Evolutionary conservation across 2,113 vertebrate species (phyloP).

Genomic region (Mormyrus lacerda): DNA sequence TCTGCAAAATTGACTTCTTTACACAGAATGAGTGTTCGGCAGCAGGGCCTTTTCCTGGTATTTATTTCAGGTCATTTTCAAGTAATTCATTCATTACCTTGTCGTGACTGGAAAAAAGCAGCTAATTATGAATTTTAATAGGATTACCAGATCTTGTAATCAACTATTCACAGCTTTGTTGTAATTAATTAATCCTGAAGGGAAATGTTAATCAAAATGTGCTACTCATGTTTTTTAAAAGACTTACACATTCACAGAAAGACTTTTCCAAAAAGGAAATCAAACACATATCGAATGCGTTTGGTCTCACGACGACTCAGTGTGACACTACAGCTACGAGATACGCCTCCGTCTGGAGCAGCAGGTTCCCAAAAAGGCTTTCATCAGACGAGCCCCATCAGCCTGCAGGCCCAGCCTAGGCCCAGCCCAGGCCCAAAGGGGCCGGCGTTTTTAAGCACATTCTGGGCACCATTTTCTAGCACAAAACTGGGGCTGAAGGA

Average conservation of each 20-base stretch:
- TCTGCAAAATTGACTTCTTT: not conserved
- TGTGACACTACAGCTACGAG: not conserved
- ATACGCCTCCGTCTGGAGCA: not conserved
- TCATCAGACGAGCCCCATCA: not conserved
- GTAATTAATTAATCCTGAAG: slow-evolving; percentile 45
- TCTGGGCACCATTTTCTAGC: not conserved
- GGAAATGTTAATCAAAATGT: slow-evolving; percentile 41
- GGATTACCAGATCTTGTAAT: slow-evolving; percentile 52
- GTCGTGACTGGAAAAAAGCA: slow-evolving; percentile 33
- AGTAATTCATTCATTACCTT: slow-evolving; percentile 31
- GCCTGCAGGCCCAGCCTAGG: not conserved
- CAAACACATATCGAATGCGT: not conserved
- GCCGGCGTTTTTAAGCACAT: not conserved
- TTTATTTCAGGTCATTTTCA: slow-evolving; percentile 42
- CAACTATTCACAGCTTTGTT: slow-evolving; percentile 41
- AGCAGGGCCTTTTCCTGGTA: slow-evolving; percentile 38
- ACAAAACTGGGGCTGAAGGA: not conserved
- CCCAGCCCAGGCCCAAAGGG: not conserved
- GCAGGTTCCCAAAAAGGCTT: not conserved
- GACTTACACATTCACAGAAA: slow-evolving; percentile 25
- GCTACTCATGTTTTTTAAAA: slow-evolving; percentile 32
- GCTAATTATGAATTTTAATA: slow-evolving; percentile 54
- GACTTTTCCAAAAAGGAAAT: not conserved
- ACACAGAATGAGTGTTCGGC: not conserved
- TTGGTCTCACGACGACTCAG: not conserved